Evolutionary conservation across 2,888 invertebrate genomes (phyloP).

Genomic region (Torymus aiolomorphi): DNA sequence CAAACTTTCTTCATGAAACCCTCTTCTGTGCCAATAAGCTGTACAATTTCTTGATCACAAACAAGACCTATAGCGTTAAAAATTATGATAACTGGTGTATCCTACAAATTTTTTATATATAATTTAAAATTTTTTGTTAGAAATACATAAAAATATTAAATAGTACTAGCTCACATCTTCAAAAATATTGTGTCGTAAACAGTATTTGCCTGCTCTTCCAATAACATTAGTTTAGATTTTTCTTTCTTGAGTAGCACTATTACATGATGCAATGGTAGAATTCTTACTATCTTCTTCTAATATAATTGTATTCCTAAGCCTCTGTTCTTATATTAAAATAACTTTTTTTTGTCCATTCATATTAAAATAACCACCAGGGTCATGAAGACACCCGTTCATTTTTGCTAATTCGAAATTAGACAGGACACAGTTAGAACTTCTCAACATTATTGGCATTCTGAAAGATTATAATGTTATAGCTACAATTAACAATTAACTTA

Average conservation of each 20-base stretch:
- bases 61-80: slow-evolving; percentile 98
- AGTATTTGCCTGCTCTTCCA: too few species aligned
- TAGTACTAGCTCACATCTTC: slow-evolving; percentile 84
- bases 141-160: slow-evolving; percentile 21
- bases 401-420: too few species aligned
- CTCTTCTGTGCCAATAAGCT: slow-evolving; percentile 91
- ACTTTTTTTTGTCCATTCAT: too few species aligned
- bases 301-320: slow-evolving; percentile 94
- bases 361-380: too few species aligned
- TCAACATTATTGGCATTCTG: too few species aligned
- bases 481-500: too few species aligned
- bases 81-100: slow-evolving; percentile 92
- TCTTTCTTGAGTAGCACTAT: too few species aligned
- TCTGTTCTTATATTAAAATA: too few species aligned
- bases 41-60: slow-evolving; percentile 92
- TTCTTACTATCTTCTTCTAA: slow-evolving; percentile 93
- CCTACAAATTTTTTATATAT: slow-evolving; percentile 78
- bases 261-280: slow-evolving; percentile 88
- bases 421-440: too few species aligned
- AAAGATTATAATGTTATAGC: too few species aligned
- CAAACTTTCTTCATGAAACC: slow-evolving; percentile 86
- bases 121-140: slow-evolving; percentile 12
- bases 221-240: too few species aligned
- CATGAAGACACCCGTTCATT: too few species aligned
- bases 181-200: slow-evolving; percentile 95